A percentile compares a stretch with the other conserved stretches of the same genome.
Evolutionary conservation across 1,140 invertebrate species (phyloP).

Genomic region (Drosophila triauraria): DNA sequence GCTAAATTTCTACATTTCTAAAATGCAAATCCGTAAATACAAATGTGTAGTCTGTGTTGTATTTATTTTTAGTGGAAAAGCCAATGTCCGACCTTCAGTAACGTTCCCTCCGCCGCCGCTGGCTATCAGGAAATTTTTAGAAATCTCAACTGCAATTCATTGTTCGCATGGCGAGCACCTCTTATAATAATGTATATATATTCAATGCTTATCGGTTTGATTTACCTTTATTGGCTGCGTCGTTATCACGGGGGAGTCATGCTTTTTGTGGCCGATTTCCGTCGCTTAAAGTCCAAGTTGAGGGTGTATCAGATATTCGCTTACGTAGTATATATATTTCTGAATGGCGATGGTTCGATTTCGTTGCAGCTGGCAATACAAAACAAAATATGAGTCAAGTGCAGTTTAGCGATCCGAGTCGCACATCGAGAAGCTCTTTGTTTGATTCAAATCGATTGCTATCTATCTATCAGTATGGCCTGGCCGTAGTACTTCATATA

Average conservation of each 20-base stretch:
- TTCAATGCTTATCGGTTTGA: conserved; percentile 47
- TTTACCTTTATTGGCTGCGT: conserved; percentile 40
- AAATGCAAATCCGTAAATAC: conserved; percentile 23
- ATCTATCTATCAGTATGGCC: conserved; percentile 32
- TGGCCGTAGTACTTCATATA: conserved; percentile 11
- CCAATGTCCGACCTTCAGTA: conserved; percentile 47
- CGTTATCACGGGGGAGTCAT: conserved; percentile 49
- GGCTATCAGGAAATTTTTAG: conserved; percentile 39
- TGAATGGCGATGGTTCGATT: conserved; percentile 26
- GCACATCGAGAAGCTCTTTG: conserved; percentile 36
- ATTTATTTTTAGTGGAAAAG: conserved; percentile 38
- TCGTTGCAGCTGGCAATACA: conserved; percentile 29
- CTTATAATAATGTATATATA: conserved; percentile 9
- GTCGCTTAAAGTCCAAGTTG: conserved; percentile 47
- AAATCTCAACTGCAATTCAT: conserved; percentile 48
- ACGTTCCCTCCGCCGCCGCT: neutral
- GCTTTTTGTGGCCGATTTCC: conserved; percentile 40
- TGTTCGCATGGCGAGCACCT: conserved; percentile 11
- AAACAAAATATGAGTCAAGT: conserved; percentile 43
- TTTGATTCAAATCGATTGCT: conserved; percentile 38
- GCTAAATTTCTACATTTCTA: conserved; percentile 18
- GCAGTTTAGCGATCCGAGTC: conserved; percentile 39
- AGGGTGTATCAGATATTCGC: conserved; percentile 47
- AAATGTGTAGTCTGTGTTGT: neutral
- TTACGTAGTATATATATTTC: conserved; percentile 33